Conservation (phyloP, 2,888 invertebrate species). For the Deilephila porcellus region DNA sequence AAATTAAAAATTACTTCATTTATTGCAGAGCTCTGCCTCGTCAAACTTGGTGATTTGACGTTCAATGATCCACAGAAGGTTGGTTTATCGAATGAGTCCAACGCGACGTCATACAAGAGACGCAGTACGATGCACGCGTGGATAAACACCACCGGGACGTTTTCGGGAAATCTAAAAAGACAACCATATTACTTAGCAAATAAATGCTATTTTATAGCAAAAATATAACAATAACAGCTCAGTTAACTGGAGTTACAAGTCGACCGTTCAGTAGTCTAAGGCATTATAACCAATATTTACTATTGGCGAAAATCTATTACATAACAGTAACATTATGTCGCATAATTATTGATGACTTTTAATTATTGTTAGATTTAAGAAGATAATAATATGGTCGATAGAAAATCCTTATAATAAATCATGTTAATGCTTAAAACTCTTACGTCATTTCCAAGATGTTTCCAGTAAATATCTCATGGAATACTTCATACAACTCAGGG, state of each 20-base stretch:
- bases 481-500: conserved; percentile 79
- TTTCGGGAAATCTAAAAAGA: conserved; percentile 86
- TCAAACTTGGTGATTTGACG: conserved; percentile 87
- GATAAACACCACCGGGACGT: conserved; percentile 90
- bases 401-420: conserved; percentile 1
- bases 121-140: conserved; percentile 94
- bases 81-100: conserved; percentile 97
- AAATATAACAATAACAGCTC: too few species aligned
- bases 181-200: too few species aligned
- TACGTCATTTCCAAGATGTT: conserved; percentile 89
- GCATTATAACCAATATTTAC: too few species aligned
- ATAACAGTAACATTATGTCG: too few species aligned
- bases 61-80: conserved; percentile 88
- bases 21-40: conserved; percentile 85
- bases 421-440: conserved; percentile 48
- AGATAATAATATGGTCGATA: neutral
- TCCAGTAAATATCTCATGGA: conserved; percentile 91
- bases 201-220: too few species aligned
- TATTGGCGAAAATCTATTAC: too few species aligned
- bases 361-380: too few species aligned
- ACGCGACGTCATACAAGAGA: conserved; percentile 96
- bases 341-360: too few species aligned
- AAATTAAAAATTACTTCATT: conserved; percentile 80
- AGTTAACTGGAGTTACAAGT: too few species aligned
- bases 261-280: too few species aligned